Base-by-base conservation (phyloP, 2,888 invertebrate genomes). In the Pseudococcus viburni region DNA sequence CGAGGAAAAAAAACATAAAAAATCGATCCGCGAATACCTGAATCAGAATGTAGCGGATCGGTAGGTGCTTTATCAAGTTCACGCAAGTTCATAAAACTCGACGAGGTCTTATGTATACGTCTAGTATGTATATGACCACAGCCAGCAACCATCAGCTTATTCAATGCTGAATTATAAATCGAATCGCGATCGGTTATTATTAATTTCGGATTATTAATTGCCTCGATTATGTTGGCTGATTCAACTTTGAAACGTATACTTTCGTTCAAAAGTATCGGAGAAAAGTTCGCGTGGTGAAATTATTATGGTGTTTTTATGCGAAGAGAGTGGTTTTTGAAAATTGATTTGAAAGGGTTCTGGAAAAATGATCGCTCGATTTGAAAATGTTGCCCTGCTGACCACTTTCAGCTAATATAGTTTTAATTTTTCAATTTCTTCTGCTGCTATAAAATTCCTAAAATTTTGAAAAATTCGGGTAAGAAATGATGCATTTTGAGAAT, bases 61-160 rank as follows among this genome's bases (percentile, higher is more conserved):
- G 59, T 86, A 68, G 46, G 59, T 64, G 59, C 86, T 86, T 86
- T 86, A 86, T 86, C 59, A 85, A 85, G 85, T 85, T 85, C 59
- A 85, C 64, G 19, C 59, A 59, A 26, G 85, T 33, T 77, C 77
- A 77, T 77, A 77, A 77, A 77, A 77, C 77, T 77, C 77, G 77
- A 64, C 64, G 64, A 64, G 64, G 59, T 59, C n/a, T 42, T 42
- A 42, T 9, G 42, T 59, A 6, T n/a, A 59, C 59, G 59, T 59
- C 7, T 59, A 59, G n/a, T n/a, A 59, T n/a, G 59, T 59, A n/a
- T 59, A 59, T 59, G 59, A 59, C 15, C 12, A 51, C 4, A 64
- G 22, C 64, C 22, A 59, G 59, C 59, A 3, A 33, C 33, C 15
- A 33, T 33, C 17, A 68, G 26, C 11, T 19, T 1, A 19, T 19